These are phyloP conservation scores for Hoplodrina blanda DNA, from an alignment of 2,888 invertebrate genomes.

Conservation along the genomic window DNA sequence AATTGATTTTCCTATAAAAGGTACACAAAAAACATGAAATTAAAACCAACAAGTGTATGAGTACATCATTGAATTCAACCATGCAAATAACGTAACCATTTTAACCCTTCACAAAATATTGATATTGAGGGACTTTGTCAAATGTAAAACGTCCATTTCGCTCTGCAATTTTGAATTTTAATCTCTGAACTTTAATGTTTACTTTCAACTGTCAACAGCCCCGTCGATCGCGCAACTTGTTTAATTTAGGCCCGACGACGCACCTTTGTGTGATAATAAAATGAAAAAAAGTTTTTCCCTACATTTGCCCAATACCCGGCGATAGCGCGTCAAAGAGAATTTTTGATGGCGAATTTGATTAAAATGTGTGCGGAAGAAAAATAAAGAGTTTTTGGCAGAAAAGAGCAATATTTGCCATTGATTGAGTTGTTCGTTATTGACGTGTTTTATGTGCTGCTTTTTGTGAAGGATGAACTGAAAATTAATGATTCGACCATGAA, in stretches of 20 bases:
- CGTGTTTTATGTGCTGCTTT: background rate
- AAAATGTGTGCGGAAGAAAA: constrained; percentile 59
- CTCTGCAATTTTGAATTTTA: constrained; percentile 66
- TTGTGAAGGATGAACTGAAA: background rate
- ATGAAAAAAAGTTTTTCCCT: constrained; percentile 73
- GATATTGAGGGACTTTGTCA: constrained; percentile 73
- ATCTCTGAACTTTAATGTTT: constrained; percentile 63
- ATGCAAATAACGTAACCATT: constrained; percentile 72
- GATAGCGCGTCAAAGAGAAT: constrained; percentile 71
- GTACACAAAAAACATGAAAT: constrained; percentile 37
- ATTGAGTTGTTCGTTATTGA: constrained; percentile 20
- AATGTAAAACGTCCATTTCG: constrained; percentile 57
- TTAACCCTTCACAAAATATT: constrained; percentile 76
- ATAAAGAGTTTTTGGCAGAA: constrained; percentile 52
- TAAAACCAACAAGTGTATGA: constrained; percentile 55
- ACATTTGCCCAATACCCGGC: constrained; percentile 69
- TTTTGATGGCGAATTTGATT: constrained; percentile 67
- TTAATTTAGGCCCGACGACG: constrained; percentile 77
- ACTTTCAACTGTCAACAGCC: constrained; percentile 59
- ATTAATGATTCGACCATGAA: background rate
- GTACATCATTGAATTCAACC: constrained; percentile 72
- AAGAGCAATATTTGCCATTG: constrained; percentile 41
- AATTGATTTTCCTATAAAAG: constrained; percentile 18
- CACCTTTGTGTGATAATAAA: constrained; percentile 80
- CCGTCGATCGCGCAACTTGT: constrained; percentile 71